Base-by-base conservation (phyloP, 1,140 invertebrate genomes). In the Asbolus verrucosus region DNA sequence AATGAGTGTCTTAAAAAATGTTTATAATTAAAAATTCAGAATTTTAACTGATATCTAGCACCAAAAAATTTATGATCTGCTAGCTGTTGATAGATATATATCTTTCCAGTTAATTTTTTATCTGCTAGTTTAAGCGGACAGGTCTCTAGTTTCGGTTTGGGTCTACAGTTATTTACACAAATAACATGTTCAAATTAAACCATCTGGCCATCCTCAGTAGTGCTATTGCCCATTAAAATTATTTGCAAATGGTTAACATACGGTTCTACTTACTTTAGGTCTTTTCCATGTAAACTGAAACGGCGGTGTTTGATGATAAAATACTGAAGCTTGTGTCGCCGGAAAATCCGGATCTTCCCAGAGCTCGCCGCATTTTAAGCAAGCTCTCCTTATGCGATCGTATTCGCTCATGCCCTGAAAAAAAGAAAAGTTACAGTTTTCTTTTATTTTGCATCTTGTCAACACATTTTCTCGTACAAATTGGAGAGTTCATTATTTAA, bases 301-400 rank as follows among this genome's bases (percentile, higher is more conserved):
- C 1, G 94, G 93, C 9, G 94, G 94, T 14, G 93, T 95, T 81
- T 97, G 94, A 82, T 96, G 93, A 79, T 96, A 96, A 80, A 96
- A 97, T 1, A 96, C 93, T 0, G 94, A 96, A 0, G 91, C 84
- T 80, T 95, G 94, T 0, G 89, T 89, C 0, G 94, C 93, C 5
- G 93, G 91, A 82, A 96, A 97, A 80, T 95, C 94, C 0, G 92
- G 91, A 83, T 97, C 94, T 83, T 96, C 93, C 92, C 92, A 97
- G n/a, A 95, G 84, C 80, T 93, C 88, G 6, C 89, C 91, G 66
- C 89, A 86, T 83, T 92, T 90, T 77, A 92, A 84, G 82, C 93
- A 95, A 70, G 88, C 85, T 75, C 88, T 87, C 81, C 90, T 90
- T 74, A 96, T 92, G 36, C 90, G 87, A 83, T 95, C 93, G 86